phyloP scores from a whole-genome alignment of 2,888 invertebrate species.

The Sericinus montela region DNA sequence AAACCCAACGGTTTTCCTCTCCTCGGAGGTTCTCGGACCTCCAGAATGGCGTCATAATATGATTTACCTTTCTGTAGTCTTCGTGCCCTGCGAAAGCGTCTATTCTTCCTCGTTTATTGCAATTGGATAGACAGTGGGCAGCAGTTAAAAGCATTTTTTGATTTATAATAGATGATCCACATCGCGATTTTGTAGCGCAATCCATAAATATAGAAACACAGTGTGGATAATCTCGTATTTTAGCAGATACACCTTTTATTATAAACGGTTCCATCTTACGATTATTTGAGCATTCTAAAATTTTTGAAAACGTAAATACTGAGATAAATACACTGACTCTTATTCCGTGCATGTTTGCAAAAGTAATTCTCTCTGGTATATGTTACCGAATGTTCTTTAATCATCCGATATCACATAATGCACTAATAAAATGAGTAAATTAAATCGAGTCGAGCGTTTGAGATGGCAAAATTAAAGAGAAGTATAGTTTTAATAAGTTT shows the following conservation, averaged over 20 bases:
- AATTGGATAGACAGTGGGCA: constrained; percentile 12
- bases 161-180: constrained; percentile 18
- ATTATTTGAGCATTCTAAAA: neutral
- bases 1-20: too few relatives aligned
- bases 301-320: constrained; percentile 1
- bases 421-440: neutral
- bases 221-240: constrained; percentile 17
- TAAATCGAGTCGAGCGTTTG: too few relatives aligned
- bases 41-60: too few relatives aligned
- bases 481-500: too few relatives aligned
- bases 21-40: too few relatives aligned
- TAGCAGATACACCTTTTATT: constrained; percentile 8
- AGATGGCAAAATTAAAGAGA: too few relatives aligned
- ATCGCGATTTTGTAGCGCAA: constrained; percentile 11
- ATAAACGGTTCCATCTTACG: constrained; percentile 13
- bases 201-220: constrained; percentile 15
- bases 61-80: too few relatives aligned
- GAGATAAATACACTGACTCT: neutral
- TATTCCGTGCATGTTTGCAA: constrained; percentile 5
- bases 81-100: too few relatives aligned
- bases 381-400: neutral
- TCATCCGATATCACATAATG: constrained; percentile 9
- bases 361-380: neutral
- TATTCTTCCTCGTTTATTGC: too few relatives aligned
- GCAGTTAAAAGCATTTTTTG: constrained; percentile 20